Evolutionary conservation across 2,797 vertebrate species (phyloP).

Genomic region (Xiphophorus birchmanni): DNA sequence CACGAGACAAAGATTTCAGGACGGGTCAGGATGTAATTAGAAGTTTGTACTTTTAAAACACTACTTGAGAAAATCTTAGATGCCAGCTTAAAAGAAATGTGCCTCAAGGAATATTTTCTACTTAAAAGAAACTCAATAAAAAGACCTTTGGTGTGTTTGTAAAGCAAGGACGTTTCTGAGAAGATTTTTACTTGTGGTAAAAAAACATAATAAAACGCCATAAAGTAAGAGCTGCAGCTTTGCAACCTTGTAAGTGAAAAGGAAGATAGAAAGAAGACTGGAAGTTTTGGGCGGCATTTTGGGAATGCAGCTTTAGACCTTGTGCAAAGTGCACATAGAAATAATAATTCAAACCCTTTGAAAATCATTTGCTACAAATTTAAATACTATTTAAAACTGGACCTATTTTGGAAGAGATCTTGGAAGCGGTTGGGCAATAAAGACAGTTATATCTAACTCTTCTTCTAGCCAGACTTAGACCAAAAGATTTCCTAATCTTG

Average conservation of each 20-base stretch:
- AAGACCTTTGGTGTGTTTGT: not conserved
- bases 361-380: not conserved
- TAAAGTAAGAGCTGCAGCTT: not conserved
- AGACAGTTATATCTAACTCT: not conserved
- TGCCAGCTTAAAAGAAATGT: not conserved
- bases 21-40: constrained; percentile 14
- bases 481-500: not conserved
- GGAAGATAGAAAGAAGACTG: not conserved
- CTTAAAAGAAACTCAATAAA: constrained; percentile 2
- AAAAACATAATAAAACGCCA: not conserved
- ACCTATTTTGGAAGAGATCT: not conserved
- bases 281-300: not conserved
- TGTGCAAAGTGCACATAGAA: not conserved
- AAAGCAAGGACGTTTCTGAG: not conserved
- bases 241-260: not conserved
- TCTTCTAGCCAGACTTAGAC: not conserved
- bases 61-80: not conserved
- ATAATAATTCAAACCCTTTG: not conserved
- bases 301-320: not conserved
- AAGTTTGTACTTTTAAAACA: constrained; percentile 25
- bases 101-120: not conserved
- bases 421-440: not conserved
- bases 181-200: not conserved
- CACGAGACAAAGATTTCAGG: constrained; percentile 11
- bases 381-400: not conserved